Percentiles rank a stretch among this genome's conserved stretches.
Conservation (phyloP, 2,888 invertebrate genomes). For the Apeira syringaria region DNA sequence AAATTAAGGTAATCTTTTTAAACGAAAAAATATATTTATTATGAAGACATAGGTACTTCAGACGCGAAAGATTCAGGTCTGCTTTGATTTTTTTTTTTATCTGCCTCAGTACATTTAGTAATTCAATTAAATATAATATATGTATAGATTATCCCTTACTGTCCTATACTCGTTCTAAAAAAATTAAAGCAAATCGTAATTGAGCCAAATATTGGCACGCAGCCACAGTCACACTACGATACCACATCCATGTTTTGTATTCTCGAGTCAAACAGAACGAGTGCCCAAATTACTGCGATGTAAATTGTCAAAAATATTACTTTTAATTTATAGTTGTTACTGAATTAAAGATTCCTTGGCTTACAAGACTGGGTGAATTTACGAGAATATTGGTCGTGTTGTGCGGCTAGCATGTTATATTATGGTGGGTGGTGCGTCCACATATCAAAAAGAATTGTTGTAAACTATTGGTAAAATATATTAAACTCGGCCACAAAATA, state of each 20-base stretch:
- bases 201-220: neutral
- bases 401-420: slow-evolving; percentile 5
- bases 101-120: too few species aligned
- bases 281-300: slow-evolving; percentile 39
- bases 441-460: too few species aligned
- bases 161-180: neutral
- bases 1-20: too few species aligned
- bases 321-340: slow-evolving; percentile 34
- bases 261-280: slow-evolving; percentile 30
- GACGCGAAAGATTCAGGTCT: too few species aligned
- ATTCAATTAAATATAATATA: too few species aligned
- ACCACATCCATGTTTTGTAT: slow-evolving; percentile 35
- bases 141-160: neutral
- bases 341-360: slow-evolving; percentile 26
- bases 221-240: neutral
- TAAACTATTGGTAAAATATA: too few species aligned
- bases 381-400: slow-evolving; percentile 7
- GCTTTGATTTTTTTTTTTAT: too few species aligned
- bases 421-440: too few species aligned
- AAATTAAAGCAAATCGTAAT: slow-evolving; percentile 1
- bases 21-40: too few species aligned
- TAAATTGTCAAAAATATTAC: slow-evolving; percentile 45
- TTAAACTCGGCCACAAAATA: too few species aligned
- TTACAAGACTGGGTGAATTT: slow-evolving; percentile 12
- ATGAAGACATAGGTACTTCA: too few species aligned